Conservation (phyloP, 2,888 invertebrate species). For the Trichacis sp. region DNA sequence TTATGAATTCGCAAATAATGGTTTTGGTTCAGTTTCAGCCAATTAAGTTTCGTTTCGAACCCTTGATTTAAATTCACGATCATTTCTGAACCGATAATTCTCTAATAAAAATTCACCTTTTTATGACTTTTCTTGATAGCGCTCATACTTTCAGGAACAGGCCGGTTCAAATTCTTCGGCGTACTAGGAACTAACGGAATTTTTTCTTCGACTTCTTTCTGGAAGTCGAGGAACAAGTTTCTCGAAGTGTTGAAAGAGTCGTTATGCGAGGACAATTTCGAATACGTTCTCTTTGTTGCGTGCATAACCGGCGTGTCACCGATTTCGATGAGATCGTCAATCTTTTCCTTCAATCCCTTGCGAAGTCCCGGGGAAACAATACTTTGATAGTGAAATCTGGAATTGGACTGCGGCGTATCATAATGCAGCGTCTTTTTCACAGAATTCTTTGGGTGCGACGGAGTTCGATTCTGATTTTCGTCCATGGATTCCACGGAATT, state of each 20-base stretch:
- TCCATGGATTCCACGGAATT: slow-evolving; percentile 57
- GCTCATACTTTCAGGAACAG: slow-evolving; percentile 62
- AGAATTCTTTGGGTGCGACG: slow-evolving; percentile 50
- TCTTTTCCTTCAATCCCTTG: slow-evolving; percentile 47
- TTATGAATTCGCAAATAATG: too few species aligned
- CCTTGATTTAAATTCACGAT: too few species aligned
- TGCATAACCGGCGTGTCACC: slow-evolving; percentile 47
- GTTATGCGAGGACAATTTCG: slow-evolving; percentile 25
- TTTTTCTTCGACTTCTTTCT: slow-evolving; percentile 42
- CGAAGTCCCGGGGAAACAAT: slow-evolving; percentile 39
- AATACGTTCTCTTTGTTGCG: slow-evolving; percentile 32
- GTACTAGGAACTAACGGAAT: slow-evolving; percentile 49
- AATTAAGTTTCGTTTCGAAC: too few species aligned
- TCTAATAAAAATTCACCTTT: slow-evolving; percentile 57
- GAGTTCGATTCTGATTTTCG: slow-evolving; percentile 63
- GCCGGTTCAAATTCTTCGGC: slow-evolving; percentile 54
- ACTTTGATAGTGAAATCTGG: slow-evolving; percentile 31
- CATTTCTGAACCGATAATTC: too few species aligned
- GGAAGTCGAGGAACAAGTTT: slow-evolving; percentile 56
- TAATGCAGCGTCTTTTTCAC: slow-evolving; percentile 51
- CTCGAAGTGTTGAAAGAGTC: slow-evolving; percentile 56
- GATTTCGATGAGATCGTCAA: slow-evolving; percentile 46
- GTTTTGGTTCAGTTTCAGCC: too few species aligned
- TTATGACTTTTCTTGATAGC: slow-evolving; percentile 62
- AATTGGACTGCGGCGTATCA: slow-evolving; percentile 44